Base-by-base conservation (phyloP, 2,797 vertebrate genomes). In the Pseudochromis fuscus region DNA sequence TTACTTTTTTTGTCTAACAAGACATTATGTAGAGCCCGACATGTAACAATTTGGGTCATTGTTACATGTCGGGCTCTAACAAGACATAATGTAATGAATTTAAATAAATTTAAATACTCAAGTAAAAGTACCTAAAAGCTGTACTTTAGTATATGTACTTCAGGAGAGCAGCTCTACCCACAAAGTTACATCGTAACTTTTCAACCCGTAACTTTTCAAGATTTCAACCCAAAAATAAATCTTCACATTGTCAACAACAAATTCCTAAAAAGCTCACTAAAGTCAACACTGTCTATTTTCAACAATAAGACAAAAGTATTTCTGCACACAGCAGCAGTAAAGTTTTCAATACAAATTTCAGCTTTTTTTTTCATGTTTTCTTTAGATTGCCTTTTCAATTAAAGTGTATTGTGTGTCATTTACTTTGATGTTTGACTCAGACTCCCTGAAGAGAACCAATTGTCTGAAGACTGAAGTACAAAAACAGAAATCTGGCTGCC, bases 371-470 rank as follows among this genome's bases (percentile, higher is more conserved):
- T 44, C 12, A 38, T 27, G 11, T 62, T 68, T 66, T 55, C n/a
- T 66, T 72, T 72, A 38, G 37, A 65, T 70, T 49, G 42, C 7
- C 16, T 49, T 1, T 31, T 60, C 16, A 7, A 44, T 33, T 25
- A 67, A 58, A 67, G 66, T 45, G 2, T 21, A 16, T 70, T 71
- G 67, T 5, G 7, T 62, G 50, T 59, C 7, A 50, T 67, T 81
- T 45, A 31, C 63, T 70, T 71, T 73, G 55, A 76, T 77, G 46
- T 75, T 58, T 61, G 16, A 65, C 33, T 70, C 58, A 5, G 23
- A 44, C 19, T 48, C 48, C 65, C 68, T 40, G 27, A 66, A 46
- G 30, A 35, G 28, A 68, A 30, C 19, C 1, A 71, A 52, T 2
- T 56, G 33, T 64, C 61, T 67, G 3, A 23, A 70, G 56, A 50